A percentile compares a stretch with the other conserved stretches of the same genome.
Evolutionary conservation across 2,888 invertebrate species (phyloP).

Genomic region (Lochmaea capreae): DNA sequence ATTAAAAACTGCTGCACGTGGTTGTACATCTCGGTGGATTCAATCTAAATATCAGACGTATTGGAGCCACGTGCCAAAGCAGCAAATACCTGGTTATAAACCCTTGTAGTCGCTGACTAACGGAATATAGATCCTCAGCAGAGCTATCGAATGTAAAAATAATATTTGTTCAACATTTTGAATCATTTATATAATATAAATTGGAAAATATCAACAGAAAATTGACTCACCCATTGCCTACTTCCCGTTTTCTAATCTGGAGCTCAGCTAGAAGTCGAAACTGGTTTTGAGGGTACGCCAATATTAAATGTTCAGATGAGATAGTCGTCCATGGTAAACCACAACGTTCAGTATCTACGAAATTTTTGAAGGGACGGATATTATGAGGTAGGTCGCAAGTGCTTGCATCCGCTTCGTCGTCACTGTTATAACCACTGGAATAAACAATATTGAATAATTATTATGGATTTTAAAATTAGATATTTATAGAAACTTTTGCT

Average conservation of each 20-base stretch:
- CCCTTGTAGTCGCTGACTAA: too few species aligned
- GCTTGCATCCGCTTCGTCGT: conserved; percentile 51
- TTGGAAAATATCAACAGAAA: background rate
- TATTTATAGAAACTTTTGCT: background rate
- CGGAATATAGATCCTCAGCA: too few species aligned
- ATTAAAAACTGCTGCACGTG: too few species aligned
- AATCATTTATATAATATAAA: too few species aligned
- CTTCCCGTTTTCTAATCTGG: conserved; percentile 37
- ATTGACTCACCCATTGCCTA: conserved; percentile 44
- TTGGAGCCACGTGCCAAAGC: too few species aligned
- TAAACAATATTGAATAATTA: background rate
- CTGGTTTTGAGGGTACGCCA: conserved; percentile 45
- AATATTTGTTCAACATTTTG: too few species aligned
- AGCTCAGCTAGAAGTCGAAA: conserved; percentile 52
- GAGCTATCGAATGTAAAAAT: too few species aligned
- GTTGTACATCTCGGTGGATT: too few species aligned
- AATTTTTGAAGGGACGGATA: conserved; percentile 32
- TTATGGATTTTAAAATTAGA: too few species aligned
- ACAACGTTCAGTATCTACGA: conserved; percentile 43
- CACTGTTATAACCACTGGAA: conserved; percentile 54
- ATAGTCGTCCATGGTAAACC: conserved; percentile 54
- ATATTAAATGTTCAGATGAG: conserved; percentile 50
- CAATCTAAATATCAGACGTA: too few species aligned
- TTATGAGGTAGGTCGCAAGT: conserved; percentile 50
- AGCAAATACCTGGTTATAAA: too few species aligned